A percentile compares a stretch with the other conserved stretches of the same genome.
Evolutionary conservation across 2,113 vertebrate genomes (phyloP).

Genomic region (Brachirus orientalis): DNA sequence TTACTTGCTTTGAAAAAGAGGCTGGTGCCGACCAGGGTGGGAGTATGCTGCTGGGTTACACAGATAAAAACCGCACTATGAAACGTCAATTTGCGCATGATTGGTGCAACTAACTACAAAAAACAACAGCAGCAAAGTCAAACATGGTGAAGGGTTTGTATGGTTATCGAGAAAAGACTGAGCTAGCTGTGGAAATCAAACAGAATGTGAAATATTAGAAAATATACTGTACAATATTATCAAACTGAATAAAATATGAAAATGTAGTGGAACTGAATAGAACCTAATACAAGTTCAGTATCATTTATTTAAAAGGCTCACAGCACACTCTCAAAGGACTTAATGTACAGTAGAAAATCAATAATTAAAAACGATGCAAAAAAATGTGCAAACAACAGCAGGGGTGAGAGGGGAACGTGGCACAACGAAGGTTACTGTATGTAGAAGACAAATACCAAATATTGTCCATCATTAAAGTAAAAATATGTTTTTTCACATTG

Average conservation of each 20-base stretch:
- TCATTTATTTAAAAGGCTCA: conserved; percentile 31
- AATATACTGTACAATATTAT: conserved; percentile 6
- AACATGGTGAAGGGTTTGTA: background rate
- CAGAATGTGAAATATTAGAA: too few species aligned
- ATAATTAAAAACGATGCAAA: conserved; percentile 23
- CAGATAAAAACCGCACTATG: conserved; percentile 10
- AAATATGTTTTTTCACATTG: too few species aligned
- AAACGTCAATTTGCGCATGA: background rate
- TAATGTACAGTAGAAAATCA: conserved; percentile 12
- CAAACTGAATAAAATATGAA: conserved; percentile 45
- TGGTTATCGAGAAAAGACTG: background rate
- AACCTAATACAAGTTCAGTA: conserved; percentile 31
- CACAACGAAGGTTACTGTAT: too few species aligned
- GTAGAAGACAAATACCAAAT: too few species aligned
- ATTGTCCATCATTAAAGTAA: too few species aligned
- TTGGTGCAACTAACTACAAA: conserved; percentile 6
- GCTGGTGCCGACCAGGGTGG: conserved; percentile 23
- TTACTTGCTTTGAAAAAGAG: conserved; percentile 50
- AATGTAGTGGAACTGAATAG: background rate
- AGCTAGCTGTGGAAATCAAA: conserved; percentile 38
- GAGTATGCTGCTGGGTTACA: conserved; percentile 34
- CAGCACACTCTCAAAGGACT: background rate
- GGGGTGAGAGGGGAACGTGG: too few species aligned
- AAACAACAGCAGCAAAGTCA: background rate
- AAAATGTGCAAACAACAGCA: background rate